A percentile compares a stretch with the other conserved stretches of the same genome.
Evolutionary conservation across 2,113 vertebrate genomes (phyloP).

Genomic region (Eira barbara): DNA sequence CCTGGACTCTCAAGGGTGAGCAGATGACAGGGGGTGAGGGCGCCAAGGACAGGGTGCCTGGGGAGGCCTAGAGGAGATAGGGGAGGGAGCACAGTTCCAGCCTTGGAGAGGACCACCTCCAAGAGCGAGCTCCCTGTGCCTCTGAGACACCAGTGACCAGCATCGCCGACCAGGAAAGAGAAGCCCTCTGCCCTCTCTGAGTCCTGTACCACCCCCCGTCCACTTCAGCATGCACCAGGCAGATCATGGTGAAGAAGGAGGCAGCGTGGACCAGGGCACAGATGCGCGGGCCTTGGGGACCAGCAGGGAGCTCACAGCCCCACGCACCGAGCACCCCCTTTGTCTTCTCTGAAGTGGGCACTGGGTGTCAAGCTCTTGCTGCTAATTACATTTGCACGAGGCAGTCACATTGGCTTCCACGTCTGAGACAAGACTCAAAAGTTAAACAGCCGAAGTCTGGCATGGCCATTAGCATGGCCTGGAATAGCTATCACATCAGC

Average conservation of each 20-base stretch:
- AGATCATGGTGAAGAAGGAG: not conserved
- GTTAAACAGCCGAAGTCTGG: constrained; percentile 21
- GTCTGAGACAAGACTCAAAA: not conserved
- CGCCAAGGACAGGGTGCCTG: not conserved
- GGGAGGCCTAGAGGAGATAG: not conserved
- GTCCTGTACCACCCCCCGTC: not conserved
- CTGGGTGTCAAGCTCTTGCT: not conserved
- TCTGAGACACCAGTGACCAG: not conserved
- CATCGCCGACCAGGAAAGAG: not conserved
- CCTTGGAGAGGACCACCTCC: not conserved
- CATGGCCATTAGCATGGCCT: not conserved
- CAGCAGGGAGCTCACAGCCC: not conserved
- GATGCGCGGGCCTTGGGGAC: not conserved
- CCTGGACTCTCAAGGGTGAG: not conserved
- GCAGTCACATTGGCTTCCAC: not conserved
- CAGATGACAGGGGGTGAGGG: not conserved
- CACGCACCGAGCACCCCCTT: rapidly evolving
- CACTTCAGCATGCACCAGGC: not conserved
- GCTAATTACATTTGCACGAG: constrained; percentile 1
- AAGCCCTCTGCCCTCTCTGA: not conserved
- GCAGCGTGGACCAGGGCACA: no score
- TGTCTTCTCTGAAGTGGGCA: not conserved
- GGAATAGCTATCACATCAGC: not conserved
- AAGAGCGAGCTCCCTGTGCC: not conserved
- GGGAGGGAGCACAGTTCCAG: not conserved